Conservation (phyloP, 2,113 vertebrate genomes). For the Todiramphus chloris region DNA sequence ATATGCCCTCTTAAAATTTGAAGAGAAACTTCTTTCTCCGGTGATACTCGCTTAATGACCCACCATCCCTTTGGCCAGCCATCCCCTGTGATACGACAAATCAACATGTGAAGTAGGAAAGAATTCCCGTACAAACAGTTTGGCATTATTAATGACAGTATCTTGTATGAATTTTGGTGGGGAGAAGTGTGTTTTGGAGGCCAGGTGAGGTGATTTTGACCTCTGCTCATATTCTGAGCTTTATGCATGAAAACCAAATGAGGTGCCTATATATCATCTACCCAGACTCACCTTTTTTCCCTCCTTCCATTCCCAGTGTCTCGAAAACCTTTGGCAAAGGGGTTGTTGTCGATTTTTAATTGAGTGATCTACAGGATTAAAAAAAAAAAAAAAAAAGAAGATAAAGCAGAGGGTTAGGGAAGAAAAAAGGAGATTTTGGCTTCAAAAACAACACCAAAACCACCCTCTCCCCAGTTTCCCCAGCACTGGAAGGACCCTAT, state of each 20-base stretch:
- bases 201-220: not conserved
- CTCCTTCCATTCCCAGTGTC: constrained; percentile 97
- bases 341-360: constrained; percentile 99
- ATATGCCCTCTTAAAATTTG: not conserved
- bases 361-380: constrained; percentile 89
- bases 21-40: not conserved
- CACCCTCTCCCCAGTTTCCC: not conserved
- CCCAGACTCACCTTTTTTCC: constrained; percentile 90
- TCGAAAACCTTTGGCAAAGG: constrained; percentile 98
- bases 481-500: accelerated
- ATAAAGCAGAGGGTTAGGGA: not conserved
- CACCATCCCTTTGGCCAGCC: not conserved
- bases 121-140: not conserved
- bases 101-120: not conserved
- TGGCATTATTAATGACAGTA: not conserved
- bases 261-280: not conserved
- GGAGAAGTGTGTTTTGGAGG: not conserved
- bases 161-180: not conserved
- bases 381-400: not conserved
- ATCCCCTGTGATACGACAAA: not conserved
- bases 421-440: not conserved
- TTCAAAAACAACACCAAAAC: not conserved
- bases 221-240: not conserved
- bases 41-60: not conserved
- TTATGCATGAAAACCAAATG: not conserved